Base-by-base conservation (phyloP, 2,888 invertebrate species). In the Petrolisthes cinctipes region DNA sequence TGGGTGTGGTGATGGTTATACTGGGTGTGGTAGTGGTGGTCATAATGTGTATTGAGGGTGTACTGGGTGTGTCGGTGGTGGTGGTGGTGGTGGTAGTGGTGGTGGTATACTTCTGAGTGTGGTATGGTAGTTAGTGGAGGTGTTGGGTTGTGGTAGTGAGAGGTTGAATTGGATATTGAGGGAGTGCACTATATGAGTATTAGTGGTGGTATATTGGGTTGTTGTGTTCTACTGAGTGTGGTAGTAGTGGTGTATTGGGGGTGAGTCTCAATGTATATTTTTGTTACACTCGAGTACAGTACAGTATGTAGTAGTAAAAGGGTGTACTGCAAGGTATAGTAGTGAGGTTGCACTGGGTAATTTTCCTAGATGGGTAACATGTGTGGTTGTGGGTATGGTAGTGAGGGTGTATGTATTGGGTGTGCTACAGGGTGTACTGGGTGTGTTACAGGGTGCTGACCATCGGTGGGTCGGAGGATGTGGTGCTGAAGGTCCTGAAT, bases 401-500 rank as follows among this genome's bases (percentile, higher is more conserved):
- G 81, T 57, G 54, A 20, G 56, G 54, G 79, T 53, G 82, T 66
- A 76, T 84, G 84, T 84, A 84, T 53, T 56, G 53, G 76, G 61
- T 84, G 81, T 79, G 51, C 61, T 61, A 17, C 73, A 80, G 23
- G 79, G 78, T 83, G 87, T 87, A n/a, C 75, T 37, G 61, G 73
- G 83, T 83, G 78, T 73, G 61, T 81, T 83, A 20, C 90, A 91
- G 91, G 76, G 90, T 91, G 83, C 83, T 91, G 82, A 90, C 89
- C 85, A 89, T 91, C 84, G 89, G 89, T 23, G 91, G 90, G 57
- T 86, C 89, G 57, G 89, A 90, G 76, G 88, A 88, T 5, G 87
- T 89, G 56, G 90, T 89, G 14, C 89, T 90, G 54, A 91, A 91
- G 56, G 89, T 91, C 9, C 87, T 91, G 82, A 82, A 86, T 54